Percentiles rank a stretch among this genome's conserved stretches.
Conservation (phyloP, 1,140 invertebrate species). For the Venustaconcha ellipsiformis region DNA sequence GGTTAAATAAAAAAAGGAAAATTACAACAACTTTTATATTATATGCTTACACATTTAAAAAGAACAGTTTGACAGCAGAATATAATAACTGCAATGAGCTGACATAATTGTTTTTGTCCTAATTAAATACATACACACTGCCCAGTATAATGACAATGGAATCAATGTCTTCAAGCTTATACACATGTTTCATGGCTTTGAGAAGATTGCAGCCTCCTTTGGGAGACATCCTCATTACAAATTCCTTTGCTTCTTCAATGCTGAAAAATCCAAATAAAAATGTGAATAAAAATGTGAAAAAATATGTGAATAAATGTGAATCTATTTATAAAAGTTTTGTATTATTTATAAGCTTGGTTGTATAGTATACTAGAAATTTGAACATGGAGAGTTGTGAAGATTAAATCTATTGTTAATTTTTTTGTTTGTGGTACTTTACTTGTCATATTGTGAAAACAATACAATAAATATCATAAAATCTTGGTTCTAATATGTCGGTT, state of each 20-base stretch:
- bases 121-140: slow-evolving; percentile 62
- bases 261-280: slow-evolving; percentile 38
- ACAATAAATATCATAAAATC: no score
- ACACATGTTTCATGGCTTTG: slow-evolving; percentile 66
- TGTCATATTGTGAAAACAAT: no score
- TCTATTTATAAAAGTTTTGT: neutral
- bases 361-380: neutral
- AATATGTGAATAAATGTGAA: neutral
- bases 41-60: no score
- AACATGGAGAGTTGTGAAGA: no score
- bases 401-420: no score
- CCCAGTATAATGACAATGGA: slow-evolving; percentile 63
- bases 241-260: slow-evolving; percentile 64
- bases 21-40: no score
- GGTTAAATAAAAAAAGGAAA: no score
- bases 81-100: no score
- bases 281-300: slow-evolving; percentile 6
- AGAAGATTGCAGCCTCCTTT: slow-evolving; percentile 67
- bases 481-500: no score
- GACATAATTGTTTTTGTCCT: no score
- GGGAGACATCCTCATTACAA: slow-evolving; percentile 55
- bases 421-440: no score
- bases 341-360: neutral
- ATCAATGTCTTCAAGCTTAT: slow-evolving; percentile 63
- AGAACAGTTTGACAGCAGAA: no score